phyloP scores from a whole-genome alignment of 2,888 invertebrate genomes.

The Harpagoxenus sublaevis region DNA sequence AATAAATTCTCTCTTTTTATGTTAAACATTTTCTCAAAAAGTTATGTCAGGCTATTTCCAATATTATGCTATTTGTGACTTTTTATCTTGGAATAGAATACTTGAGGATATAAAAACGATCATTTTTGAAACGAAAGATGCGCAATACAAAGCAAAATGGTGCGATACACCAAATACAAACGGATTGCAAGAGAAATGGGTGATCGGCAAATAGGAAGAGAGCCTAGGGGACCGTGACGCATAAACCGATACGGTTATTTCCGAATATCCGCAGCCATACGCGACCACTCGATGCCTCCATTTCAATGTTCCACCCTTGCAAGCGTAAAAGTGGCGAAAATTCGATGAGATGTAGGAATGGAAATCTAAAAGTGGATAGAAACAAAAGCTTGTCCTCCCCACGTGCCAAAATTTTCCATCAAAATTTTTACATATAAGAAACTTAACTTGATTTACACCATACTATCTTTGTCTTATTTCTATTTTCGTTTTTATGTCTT shows the following conservation, averaged over 20 bases:
- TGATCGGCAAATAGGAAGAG: slow-evolving; percentile 70
- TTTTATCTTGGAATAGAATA: neutral
- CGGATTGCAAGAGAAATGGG: slow-evolving; percentile 72
- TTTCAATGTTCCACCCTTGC: slow-evolving; percentile 84
- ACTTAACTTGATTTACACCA: neutral
- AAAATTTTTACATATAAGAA: slow-evolving; percentile 32
- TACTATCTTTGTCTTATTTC: neutral
- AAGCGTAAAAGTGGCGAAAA: slow-evolving; percentile 84
- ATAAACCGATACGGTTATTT: slow-evolving; percentile 82
- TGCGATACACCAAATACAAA: slow-evolving; percentile 63
- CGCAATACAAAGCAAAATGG: slow-evolving; percentile 23
- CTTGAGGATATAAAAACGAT: neutral
- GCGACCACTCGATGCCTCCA: slow-evolving; percentile 82
- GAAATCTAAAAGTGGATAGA: slow-evolving; percentile 58
- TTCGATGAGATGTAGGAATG: slow-evolving; percentile 70
- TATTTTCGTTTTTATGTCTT: neutral
- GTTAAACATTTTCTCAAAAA: neutral
- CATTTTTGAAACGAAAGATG: neutral
- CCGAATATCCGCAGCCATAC: slow-evolving; percentile 82
- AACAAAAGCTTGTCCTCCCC: slow-evolving; percentile 45
- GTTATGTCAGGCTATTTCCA: neutral
- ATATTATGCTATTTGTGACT: neutral
- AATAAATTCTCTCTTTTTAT: neutral
- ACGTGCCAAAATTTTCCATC: slow-evolving; percentile 55
- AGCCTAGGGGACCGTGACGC: slow-evolving; percentile 75